A percentile compares a stretch with the other conserved stretches of the same genome.
phyloP scores from a whole-genome alignment of 2,113 vertebrate species.

The Dendropsophus ebraccatus region DNA sequence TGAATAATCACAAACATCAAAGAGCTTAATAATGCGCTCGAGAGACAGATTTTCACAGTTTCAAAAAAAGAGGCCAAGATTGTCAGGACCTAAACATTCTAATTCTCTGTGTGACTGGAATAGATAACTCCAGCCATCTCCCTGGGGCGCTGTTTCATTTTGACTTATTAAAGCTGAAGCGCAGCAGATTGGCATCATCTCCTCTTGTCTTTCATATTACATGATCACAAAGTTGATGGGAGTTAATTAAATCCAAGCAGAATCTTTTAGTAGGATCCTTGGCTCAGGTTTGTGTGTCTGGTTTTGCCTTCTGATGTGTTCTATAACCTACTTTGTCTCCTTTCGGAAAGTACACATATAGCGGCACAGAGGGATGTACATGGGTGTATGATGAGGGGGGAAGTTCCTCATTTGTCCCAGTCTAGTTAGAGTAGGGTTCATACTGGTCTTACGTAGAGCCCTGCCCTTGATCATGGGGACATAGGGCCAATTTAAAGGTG shows the following conservation, averaged over 20 bases:
- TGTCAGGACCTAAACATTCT: slow-evolving; percentile 14
- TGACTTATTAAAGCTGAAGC: not conserved
- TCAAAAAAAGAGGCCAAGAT: not conserved
- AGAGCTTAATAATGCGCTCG: slow-evolving; percentile 1
- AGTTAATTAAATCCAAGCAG: not conserved
- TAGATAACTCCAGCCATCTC: not conserved
- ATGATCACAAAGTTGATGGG: not conserved
- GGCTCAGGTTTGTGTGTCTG: not conserved
- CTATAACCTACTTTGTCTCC: not conserved
- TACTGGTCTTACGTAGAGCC: no score
- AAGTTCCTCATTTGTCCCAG: no score
- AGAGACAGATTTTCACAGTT: slow-evolving; percentile 12
- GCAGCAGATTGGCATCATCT: not conserved
- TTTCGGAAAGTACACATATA: not conserved
- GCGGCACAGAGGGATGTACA: no score
- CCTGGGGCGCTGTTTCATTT: not conserved
- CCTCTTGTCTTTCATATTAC: not conserved
- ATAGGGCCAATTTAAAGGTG: no score
- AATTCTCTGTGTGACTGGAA: not conserved
- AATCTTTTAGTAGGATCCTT: not conserved
- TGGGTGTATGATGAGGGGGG: no score
- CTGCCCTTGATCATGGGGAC: no score
- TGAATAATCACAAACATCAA: slow-evolving; percentile 27
- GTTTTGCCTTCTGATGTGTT: not conserved
- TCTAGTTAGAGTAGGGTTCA: no score